Evolutionary conservation across 2,113 vertebrate species (phyloP), one percentile per base, ranked within the genome.

Genomic region (Heteronetta atricapilla): DNA sequence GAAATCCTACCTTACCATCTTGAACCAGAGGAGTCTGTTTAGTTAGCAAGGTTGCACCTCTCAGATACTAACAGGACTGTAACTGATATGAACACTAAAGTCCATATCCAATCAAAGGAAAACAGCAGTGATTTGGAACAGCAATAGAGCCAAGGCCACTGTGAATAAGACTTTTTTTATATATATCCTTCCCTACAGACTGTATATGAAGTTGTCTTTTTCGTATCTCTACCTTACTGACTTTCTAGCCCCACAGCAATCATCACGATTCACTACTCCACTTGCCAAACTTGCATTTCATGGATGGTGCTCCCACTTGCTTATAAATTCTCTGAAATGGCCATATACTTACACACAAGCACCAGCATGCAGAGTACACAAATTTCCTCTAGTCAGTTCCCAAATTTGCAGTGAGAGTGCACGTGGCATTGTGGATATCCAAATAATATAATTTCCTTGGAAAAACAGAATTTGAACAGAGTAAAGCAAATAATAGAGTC

Each of bases 11-110:
- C 90, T 97, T 86, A 95, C 92, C 92, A 88, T 94, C 82, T 36
- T 96, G 95, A 88, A 97, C 93, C 81, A 80, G 91, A 97, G 91
- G 96, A 86, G 97, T 97, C 96, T 98, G 97, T 98, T 98, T 97
- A 96, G 91, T 96, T 98, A 97, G 97, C 95, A 91, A 97, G 95
- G 94, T 94, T 96, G 96, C 94, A 97, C 94, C 89, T 95, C 86
- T 89, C 95, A 81, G 82, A 82, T 69, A 82, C 90, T 95, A 92
- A 95, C 92, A 84, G 92, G 95, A 62, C 62, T 90, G 95, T 95
- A 96, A 96, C 86, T 73, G 94, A 97, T 95, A 94, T 92, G 95
- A 96, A 96, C 95, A 96, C 90, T 77, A 97, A 96, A 96, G 87
- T 95, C 95, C 93, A 94, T 95, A 93, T 92, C 92, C 77, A 92